Evolutionary conservation across 2,113 vertebrate genomes (phyloP), one percentile per base, ranked within the genome.

Genomic region (Aptenodytes patagonicus): DNA sequence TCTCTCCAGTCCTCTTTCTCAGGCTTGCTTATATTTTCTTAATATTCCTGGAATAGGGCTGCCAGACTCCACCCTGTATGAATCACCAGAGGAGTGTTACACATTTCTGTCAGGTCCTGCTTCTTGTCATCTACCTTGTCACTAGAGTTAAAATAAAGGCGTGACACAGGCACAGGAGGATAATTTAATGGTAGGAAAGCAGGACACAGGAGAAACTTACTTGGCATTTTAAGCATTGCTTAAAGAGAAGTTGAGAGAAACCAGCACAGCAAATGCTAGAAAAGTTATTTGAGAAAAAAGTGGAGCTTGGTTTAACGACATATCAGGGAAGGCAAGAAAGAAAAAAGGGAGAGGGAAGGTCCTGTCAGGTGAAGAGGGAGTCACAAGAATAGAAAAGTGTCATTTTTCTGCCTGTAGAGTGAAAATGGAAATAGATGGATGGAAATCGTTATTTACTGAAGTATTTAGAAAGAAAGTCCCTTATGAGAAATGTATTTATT

Each of bases 251-350:
- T 26, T 17, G 4, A 26, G 34, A 57, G 31, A 70, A 68, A 15
- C 6, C 1, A 0, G 18, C 36, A 10, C 7, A 7, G 11, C 20
- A 60, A 72, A 85, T 32, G 11, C 36, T 40, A 12, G 9, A 36
- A n/a, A 75, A 19, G 11, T 46, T 65, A 12, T 21, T 7, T 34
- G 49, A 70, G 64, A 46, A 42, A 18, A 68, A 73, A 34, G 6
- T 14, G 14, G 34, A 32, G 17, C 10, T 68, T 47, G 47, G 15
- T 17, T 88, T 49, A 32, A 38, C 0, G 0, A 36, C 3, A 2
- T 42, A 15, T 4, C 17, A 29, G 49, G 28, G 38, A 68, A 64
- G 26, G 4, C 69, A 76, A 24, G 65, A 34, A 28, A 28, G 36
- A 24, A 57, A 16, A 60, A 22, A 49, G 22, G 51, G n/a, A 36